Percentiles rank a stretch among this genome's conserved stretches.
Evolutionary conservation across 2,797 vertebrate genomes (phyloP).

Genomic region (Simalia tracyae): DNA sequence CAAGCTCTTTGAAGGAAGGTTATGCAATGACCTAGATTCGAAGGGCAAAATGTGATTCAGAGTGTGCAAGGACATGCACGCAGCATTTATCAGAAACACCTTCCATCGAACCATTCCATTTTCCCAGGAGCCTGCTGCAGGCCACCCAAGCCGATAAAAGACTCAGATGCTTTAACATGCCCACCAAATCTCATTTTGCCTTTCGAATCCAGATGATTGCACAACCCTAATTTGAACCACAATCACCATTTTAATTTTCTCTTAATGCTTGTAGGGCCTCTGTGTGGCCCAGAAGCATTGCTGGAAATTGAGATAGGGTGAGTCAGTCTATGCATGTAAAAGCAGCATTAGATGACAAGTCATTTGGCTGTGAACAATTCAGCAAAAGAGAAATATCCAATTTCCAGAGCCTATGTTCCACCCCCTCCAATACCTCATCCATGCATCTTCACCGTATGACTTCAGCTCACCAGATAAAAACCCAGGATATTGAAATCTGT

Average conservation of each 20-base stretch:
- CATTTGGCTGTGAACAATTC: background rate
- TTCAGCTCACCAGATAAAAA: conserved; percentile 10
- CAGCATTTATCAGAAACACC: background rate
- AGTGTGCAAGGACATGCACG: background rate
- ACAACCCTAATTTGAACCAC: background rate
- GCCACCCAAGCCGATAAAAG: background rate
- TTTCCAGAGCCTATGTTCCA: background rate
- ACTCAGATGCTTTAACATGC: background rate
- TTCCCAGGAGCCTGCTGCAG: background rate
- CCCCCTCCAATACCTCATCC: background rate
- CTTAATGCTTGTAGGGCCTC: background rate
- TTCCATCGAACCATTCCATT: background rate
- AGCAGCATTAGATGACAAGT: background rate
- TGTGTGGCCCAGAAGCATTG: background rate
- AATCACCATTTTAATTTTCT: background rate
- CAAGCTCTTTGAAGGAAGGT: background rate
- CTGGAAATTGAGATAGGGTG: background rate
- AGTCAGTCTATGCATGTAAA: background rate
- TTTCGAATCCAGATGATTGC: background rate
- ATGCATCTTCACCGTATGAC: background rate
- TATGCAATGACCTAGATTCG: background rate
- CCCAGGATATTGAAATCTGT: background rate
- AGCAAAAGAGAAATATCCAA: background rate
- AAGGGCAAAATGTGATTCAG: background rate
- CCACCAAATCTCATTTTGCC: background rate